Conservation (phyloP, 1,140 invertebrate species). For the Drosophila oshimai region DNA sequence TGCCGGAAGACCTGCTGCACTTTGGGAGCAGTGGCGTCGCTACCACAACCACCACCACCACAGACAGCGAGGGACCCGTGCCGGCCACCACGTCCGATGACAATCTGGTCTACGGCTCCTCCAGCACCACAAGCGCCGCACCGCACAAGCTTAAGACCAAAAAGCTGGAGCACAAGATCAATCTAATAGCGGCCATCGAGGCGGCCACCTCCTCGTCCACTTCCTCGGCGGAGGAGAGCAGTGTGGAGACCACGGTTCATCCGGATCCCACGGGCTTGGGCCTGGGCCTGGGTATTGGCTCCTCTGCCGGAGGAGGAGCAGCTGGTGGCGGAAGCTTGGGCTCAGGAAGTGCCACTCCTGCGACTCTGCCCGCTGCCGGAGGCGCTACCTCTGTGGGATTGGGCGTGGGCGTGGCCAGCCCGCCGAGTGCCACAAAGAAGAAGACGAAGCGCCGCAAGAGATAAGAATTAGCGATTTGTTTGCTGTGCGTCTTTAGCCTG, state of each 20-base stretch:
- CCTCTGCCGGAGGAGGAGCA: not conserved
- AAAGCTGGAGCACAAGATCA: slow-evolving; percentile 78
- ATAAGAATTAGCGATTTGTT: slow-evolving; percentile 83
- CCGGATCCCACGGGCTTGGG: slow-evolving; percentile 10
- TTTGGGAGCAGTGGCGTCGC: slow-evolving; percentile 53
- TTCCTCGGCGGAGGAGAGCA: slow-evolving; percentile 73
- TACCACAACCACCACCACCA: slow-evolving; percentile 38
- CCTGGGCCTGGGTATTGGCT: not conserved
- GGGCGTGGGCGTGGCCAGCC: slow-evolving; percentile 30
- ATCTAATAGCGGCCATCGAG: slow-evolving; percentile 77
- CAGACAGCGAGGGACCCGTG: slow-evolving; percentile 70
- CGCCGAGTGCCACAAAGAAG: slow-evolving; percentile 77
- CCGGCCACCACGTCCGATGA: slow-evolving; percentile 79
- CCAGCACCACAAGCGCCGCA: not conserved
- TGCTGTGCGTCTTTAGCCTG: slow-evolving; percentile 81
- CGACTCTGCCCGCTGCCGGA: not conserved
- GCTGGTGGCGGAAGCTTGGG: not conserved
- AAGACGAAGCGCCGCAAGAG: slow-evolving; percentile 81
- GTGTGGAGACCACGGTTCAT: slow-evolving; percentile 49
- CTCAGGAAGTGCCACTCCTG: not conserved
- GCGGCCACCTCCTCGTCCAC: slow-evolving; percentile 78
- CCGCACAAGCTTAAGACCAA: slow-evolving; percentile 75
- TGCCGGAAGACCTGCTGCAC: slow-evolving; percentile 62
- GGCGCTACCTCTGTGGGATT: slow-evolving; percentile 20
- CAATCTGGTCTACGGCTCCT: slow-evolving; percentile 36